phyloP scores from a whole-genome alignment of 2,113 vertebrate genomes.

The Chroicocephalus ridibundus region DNA sequence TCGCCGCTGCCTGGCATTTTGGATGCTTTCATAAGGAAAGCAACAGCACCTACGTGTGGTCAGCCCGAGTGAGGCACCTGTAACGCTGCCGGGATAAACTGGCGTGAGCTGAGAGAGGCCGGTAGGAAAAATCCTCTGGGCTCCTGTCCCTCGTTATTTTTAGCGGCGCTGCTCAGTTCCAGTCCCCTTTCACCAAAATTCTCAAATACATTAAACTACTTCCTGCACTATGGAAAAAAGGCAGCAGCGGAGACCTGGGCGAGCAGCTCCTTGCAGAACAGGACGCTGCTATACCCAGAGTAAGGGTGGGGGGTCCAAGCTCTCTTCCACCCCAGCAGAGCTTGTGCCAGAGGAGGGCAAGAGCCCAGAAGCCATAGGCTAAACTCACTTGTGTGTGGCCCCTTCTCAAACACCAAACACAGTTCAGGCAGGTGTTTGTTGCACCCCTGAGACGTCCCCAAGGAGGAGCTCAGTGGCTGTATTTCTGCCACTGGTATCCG shows the following conservation, averaged over 20 bases:
- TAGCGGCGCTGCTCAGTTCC: background rate
- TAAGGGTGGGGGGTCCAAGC: too few relatives aligned
- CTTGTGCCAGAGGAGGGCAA: background rate
- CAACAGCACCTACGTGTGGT: slow-evolving; percentile 20
- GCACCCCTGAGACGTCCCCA: background rate
- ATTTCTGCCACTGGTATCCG: background rate
- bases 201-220: fast-evolving
- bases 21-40: background rate
- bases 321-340: background rate
- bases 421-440: background rate
- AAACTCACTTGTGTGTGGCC: fast-evolving
- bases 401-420: background rate
- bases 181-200: background rate
- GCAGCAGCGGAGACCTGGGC: fast-evolving
- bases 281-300: too few relatives aligned
- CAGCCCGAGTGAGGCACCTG: fast-evolving
- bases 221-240: fast-evolving
- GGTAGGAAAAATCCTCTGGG: background rate
- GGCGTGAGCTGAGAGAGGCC: fast-evolving
- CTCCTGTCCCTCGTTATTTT: fast-evolving
- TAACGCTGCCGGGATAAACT: fast-evolving
- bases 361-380: background rate
- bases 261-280: background rate
- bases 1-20: fast-evolving
- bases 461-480: background rate